Evolutionary conservation across 1,140 invertebrate genomes (phyloP).

Genomic region (Hydropsyche tenuis): DNA sequence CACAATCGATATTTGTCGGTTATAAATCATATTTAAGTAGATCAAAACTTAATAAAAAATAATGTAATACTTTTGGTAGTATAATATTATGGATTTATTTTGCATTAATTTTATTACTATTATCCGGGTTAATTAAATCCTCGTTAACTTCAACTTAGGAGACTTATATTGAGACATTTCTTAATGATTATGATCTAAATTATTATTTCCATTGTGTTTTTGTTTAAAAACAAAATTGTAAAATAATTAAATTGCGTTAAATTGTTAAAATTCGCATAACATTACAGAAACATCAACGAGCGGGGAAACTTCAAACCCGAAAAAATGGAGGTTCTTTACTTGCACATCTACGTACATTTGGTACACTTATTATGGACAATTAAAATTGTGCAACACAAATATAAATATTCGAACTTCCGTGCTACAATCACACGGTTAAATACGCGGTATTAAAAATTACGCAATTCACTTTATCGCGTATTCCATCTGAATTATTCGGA

Average conservation of each 20-base stretch:
- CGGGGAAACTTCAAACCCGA: neutral
- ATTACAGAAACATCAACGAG: neutral
- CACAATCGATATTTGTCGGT: no score
- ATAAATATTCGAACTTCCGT: constrained; percentile 13
- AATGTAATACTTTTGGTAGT: no score
- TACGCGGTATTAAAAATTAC: no score
- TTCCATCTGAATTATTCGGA: no score
- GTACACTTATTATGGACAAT: neutral
- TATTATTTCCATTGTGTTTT: neutral
- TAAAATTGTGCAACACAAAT: constrained; percentile 9
- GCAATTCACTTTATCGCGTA: no score
- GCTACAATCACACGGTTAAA: neutral
- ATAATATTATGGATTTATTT: no score
- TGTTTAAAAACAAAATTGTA: neutral
- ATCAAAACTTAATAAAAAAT: no score
- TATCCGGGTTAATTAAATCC: no score
- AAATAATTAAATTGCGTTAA: neutral
- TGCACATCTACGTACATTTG: neutral
- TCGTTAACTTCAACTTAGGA: no score
- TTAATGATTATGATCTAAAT: neutral
- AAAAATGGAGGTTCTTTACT: neutral
- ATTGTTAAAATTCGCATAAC: neutral
- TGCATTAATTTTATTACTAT: no score
- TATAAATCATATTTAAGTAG: no score
- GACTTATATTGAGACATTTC: neutral